Evolutionary conservation across 2,888 invertebrate genomes (phyloP).

Genomic region (Drosophila ezoana): DNA sequence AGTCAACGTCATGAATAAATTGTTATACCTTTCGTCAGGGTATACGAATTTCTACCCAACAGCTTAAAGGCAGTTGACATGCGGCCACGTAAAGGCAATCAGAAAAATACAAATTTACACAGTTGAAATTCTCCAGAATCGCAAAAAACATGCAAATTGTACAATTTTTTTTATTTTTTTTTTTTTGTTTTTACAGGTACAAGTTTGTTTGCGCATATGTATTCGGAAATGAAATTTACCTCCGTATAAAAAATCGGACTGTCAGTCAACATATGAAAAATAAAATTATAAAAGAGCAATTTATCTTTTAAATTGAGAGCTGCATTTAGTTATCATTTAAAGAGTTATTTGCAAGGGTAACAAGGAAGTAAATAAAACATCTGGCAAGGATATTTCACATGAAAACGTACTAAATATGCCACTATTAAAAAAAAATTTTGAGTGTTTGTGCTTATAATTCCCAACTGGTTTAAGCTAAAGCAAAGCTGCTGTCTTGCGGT

Average conservation of each 20-base stretch:
- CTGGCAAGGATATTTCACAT: too few relatives aligned
- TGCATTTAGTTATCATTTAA: background rate
- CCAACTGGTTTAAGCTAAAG: background rate
- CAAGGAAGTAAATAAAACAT: too few relatives aligned
- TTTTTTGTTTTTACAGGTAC: background rate
- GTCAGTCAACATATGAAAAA: background rate
- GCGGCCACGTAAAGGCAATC: constrained; percentile 30
- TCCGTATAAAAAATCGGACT: background rate
- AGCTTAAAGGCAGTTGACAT: constrained; percentile 30
- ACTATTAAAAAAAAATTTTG: too few relatives aligned
- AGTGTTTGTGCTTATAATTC: background rate
- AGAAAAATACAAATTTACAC: constrained; percentile 24
- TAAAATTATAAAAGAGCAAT: background rate
- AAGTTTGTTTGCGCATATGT: constrained; percentile 21
- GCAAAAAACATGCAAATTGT: constrained; percentile 23
- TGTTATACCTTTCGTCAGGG: background rate
- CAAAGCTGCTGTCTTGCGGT: too few relatives aligned
- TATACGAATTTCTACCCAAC: constrained; percentile 8
- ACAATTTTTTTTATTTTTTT: constrained; percentile 2
- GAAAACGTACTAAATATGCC: too few relatives aligned
- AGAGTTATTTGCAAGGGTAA: too few relatives aligned
- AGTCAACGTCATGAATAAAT: background rate
- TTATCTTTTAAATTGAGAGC: background rate
- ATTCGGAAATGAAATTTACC: constrained; percentile 8
- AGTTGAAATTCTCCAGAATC: constrained; percentile 16